Evolutionary conservation across 2,888 invertebrate genomes (phyloP).

Genomic region (Dynastes maya): DNA sequence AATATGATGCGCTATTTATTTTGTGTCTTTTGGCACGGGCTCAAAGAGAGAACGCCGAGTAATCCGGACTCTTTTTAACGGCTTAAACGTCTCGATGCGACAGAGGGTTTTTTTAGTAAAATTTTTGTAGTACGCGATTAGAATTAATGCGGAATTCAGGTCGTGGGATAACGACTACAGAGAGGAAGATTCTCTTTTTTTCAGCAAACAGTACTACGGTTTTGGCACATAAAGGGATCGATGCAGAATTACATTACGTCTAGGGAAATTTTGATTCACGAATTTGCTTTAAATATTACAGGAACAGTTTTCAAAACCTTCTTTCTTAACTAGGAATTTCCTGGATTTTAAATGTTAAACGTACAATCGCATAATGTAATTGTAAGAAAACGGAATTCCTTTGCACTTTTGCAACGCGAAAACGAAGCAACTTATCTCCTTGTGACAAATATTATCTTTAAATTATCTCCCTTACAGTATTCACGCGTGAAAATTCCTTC

Average conservation of each 20-base stretch:
- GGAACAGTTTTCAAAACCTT: too few species aligned
- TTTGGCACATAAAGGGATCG: too few species aligned
- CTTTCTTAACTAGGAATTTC: too few species aligned
- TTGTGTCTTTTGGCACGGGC: slow-evolving; percentile 45
- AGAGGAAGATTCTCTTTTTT: too few species aligned
- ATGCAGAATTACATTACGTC: too few species aligned
- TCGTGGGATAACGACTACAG: too few species aligned
- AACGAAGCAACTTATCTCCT: not conserved
- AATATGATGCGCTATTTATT: slow-evolving; percentile 49
- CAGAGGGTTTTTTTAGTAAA: slow-evolving; percentile 16
- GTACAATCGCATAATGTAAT: too few species aligned
- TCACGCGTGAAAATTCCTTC: not conserved
- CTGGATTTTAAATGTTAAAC: too few species aligned
- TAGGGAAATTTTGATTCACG: too few species aligned
- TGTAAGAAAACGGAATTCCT: too few species aligned
- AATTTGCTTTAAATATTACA: too few species aligned
- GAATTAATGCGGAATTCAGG: slow-evolving; percentile 14
- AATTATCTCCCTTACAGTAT: not conserved
- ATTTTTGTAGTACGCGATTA: slow-evolving; percentile 18
- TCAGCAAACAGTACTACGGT: too few species aligned
- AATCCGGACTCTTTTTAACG: slow-evolving; percentile 21
- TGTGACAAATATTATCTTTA: not conserved
- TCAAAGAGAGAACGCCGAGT: slow-evolving; percentile 27
- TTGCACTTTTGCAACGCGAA: not conserved
- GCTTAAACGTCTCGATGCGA: slow-evolving; percentile 25